Conservation (phyloP, 2,888 invertebrate species). For the Orthosia gracilis region DNA sequence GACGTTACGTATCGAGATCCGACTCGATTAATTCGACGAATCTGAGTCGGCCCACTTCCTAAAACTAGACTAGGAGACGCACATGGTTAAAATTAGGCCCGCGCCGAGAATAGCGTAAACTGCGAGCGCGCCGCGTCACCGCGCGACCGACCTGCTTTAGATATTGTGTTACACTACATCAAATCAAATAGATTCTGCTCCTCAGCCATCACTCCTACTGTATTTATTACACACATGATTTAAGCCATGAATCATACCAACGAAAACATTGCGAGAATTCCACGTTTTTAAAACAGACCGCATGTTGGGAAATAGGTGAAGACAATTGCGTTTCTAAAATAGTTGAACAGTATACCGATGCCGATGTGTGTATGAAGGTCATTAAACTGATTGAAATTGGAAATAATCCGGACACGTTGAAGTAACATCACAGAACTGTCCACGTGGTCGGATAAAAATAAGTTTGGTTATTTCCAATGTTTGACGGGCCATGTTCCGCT, state of each 20-base stretch:
- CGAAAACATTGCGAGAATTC: constrained; percentile 66
- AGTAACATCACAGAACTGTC: constrained; percentile 32
- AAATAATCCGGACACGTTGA: constrained; percentile 36
- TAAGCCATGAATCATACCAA: constrained; percentile 64
- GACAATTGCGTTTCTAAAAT: constrained; percentile 51
- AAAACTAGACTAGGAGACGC: constrained; percentile 90
- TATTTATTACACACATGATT: constrained; percentile 69
- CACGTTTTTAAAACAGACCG: constrained; percentile 48
- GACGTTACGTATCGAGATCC: constrained; percentile 66
- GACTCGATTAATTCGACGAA: constrained; percentile 82
- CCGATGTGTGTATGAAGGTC: constrained; percentile 42
- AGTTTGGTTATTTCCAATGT: constrained; percentile 69
- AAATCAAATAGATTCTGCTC: constrained; percentile 71
- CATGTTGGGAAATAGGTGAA: constrained; percentile 52
- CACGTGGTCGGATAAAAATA: constrained; percentile 69
- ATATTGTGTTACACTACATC: constrained; percentile 89
- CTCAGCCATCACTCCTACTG: constrained; percentile 66
- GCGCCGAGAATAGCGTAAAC: constrained; percentile 90
- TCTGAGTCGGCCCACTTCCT: constrained; percentile 88
- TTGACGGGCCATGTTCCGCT: constrained; percentile 64
- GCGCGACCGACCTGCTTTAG: constrained; percentile 78
- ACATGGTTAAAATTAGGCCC: constrained; percentile 91
- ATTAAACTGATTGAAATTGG: constrained; percentile 49
- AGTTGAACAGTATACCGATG: constrained; percentile 39
- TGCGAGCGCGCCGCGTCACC: constrained; percentile 84